phyloP scores from a whole-genome alignment of 2,797 vertebrate species.

The Aulostomus chinensis region DNA sequence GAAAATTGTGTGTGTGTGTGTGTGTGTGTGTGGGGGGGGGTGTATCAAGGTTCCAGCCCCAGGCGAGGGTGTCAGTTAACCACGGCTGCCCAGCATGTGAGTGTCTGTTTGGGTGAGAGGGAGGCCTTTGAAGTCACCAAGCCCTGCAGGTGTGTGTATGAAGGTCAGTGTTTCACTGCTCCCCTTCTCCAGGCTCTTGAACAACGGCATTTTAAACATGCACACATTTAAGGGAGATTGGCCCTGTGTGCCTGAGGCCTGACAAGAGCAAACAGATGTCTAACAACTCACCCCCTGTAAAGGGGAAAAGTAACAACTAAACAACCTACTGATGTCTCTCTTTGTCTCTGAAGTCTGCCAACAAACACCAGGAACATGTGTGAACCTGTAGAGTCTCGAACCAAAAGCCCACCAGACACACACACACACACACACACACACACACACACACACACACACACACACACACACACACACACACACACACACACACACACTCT shows the following conservation, averaged over 20 bases:
- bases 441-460: conserved; percentile 17
- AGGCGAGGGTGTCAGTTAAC: conserved; percentile 74
- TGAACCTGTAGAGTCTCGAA: conserved; percentile 63
- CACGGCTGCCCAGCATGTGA: conserved; percentile 63
- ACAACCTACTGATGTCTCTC: conserved; percentile 63
- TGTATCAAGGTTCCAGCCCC: conserved; percentile 51
- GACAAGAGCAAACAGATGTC: conserved; percentile 85
- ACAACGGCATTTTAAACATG: conserved; percentile 77
- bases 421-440: conserved; percentile 23
- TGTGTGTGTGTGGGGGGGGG: background rate
- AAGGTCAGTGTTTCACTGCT: conserved; percentile 70
- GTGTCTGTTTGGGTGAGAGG: conserved; percentile 63
- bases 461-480: conserved; percentile 22
- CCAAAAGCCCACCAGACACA: conserved; percentile 37
- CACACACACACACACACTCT: conserved; percentile 1
- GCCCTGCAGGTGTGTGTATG: conserved; percentile 78
- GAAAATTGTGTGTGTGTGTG: conserved; percentile 32
- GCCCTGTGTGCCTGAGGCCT: conserved; percentile 60
- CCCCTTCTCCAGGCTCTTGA: conserved; percentile 50
- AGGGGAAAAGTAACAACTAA: conserved; percentile 71
- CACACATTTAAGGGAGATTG: conserved; percentile 65
- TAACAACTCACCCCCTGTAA: conserved; percentile 77
- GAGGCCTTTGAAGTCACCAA: conserved; percentile 75
- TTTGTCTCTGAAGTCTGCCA: conserved; percentile 67
- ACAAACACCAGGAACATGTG: conserved; percentile 66